Evolutionary conservation across 1,140 invertebrate genomes (phyloP), one percentile per base, ranked within the genome.

Genomic region (Chironomus striatipennis): DNA sequence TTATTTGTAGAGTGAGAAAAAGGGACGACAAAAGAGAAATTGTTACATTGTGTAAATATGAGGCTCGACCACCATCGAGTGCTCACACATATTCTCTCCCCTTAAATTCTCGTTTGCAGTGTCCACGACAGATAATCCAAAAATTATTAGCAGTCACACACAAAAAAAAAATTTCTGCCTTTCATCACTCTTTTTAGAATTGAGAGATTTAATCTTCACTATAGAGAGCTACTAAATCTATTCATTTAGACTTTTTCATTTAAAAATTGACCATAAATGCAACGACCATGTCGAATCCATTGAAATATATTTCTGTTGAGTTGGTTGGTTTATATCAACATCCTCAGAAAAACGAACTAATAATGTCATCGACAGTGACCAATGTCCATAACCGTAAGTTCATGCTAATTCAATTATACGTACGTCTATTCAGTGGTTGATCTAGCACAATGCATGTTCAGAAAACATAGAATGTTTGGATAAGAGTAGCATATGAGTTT

Each of bases 301-400:
- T 34, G 24, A 34, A 34, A 2, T 34, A 1, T 2, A 34, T 34
- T 34, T 5, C 5, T 34, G 1, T 34, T 57, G n/a, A n/a, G n/a
- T 57, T 57, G n/a, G n/a, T 57, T n/a, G 47, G 47, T 57, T 57
- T 10, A 57, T 57, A 57, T 57, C 47, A n/a, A n/a, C 9, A 57
- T n/a, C 10, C 10, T n/a, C 1, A 20, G 18, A 70, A 70, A 70
- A 70, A 20, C n/a, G 20, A 70, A 20, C 17, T 70, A 70, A 70
- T 70, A 70, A 70, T 70, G 65, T 70, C 65, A 70, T 70, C 18
- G 65, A 70, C 65, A 70, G 65, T 57, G 47, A 57, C 47, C 47
- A 57, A 57, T 57, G 47, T 70, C 65, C 65, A 70, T 70, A 17
- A 47, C n/a, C 12, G 47, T n/a, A 57, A 57, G 47, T 57, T 57